Evolutionary conservation across 1,140 invertebrate genomes (phyloP).

Genomic region (Brachionus plicatilis): DNA sequence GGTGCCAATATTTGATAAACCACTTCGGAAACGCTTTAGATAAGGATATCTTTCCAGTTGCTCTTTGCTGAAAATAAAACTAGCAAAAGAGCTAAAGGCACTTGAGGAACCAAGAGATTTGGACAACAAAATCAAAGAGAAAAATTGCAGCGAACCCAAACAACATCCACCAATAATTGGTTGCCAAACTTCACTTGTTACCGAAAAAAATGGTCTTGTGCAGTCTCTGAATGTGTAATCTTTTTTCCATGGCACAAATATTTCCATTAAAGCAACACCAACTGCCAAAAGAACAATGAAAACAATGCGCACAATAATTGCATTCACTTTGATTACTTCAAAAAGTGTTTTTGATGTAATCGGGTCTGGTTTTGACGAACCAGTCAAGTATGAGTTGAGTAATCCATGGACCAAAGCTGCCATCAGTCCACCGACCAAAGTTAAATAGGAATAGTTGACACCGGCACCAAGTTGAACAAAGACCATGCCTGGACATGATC

Average conservation of each 20-base stretch:
- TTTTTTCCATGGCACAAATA: constrained; percentile 17
- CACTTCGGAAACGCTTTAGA: too few relatives aligned
- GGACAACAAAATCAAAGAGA: neutral
- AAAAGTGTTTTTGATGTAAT: neutral
- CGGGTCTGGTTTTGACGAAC: neutral
- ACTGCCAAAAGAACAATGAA: neutral
- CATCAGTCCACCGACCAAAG: neutral
- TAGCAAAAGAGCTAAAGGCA: too few relatives aligned
- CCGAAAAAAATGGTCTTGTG: neutral
- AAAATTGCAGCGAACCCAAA: constrained; percentile 16
- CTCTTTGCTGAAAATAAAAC: too few relatives aligned
- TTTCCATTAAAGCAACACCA: constrained; percentile 7
- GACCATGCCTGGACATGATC: constrained; percentile 24
- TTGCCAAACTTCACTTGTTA: constrained; percentile 25
- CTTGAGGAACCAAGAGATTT: neutral
- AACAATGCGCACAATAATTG: neutral
- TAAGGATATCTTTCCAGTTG: too few relatives aligned
- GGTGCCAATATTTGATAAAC: too few relatives aligned
- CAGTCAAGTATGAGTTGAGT: neutral
- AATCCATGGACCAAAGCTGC: neutral
- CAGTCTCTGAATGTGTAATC: neutral
- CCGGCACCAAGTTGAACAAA: constrained; percentile 18
- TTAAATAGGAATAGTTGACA: neutral
- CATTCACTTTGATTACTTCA: neutral
- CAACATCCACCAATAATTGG: constrained; percentile 5